Evolutionary conservation across 2,888 invertebrate genomes (phyloP), one percentile per base, ranked within the genome.

Genomic region (Metalampra italica): DNA sequence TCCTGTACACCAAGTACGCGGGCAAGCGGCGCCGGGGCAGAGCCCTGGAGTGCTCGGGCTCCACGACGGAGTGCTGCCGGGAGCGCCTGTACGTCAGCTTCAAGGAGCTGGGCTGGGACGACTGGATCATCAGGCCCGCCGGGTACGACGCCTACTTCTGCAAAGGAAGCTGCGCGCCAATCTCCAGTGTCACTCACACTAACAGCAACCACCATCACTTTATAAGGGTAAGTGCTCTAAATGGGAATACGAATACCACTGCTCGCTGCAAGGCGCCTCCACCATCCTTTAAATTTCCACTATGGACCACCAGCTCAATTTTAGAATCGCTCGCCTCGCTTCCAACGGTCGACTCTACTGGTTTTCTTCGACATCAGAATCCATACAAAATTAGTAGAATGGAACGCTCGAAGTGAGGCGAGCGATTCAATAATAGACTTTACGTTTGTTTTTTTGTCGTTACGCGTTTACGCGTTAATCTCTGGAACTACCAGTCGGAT

Each of bases 141-240:
- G 96, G 95, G 0, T 97, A 96, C 76, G 93, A 96, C 65, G 96
- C 97, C 0, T 96, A 96, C 77, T 96, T 96, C 83, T 97, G 97
- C 71, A 93, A 94, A 49, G 97, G 97, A 0, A 92, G 93, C 14
- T 97, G 97, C 68, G 90, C 92, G 0, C 92, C 93, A 0, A 93
- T 94, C 30, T 92, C 94, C 0, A 93, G 94, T 1, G 90, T 95
- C 11, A 91, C 95, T 0, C 54, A 91, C 83, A 73, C 83, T 0
- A 78, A 75, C 43, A 86, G 77, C 47, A 79, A 93, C 60, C 95
- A 96, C 75, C 93, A 93, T 74, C 92, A 94, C 64, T 90, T 96
- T 59, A 91, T 96, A 64, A 92, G 93, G 83, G 96, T 96, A 70
- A 84, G 92, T 87, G 0, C 7, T 44, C 13, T 38, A 9, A n/a